A percentile compares a stretch with the other conserved stretches of the same genome.
Conservation (phyloP, 2,888 invertebrate species). For the Pterostichus niger region DNA sequence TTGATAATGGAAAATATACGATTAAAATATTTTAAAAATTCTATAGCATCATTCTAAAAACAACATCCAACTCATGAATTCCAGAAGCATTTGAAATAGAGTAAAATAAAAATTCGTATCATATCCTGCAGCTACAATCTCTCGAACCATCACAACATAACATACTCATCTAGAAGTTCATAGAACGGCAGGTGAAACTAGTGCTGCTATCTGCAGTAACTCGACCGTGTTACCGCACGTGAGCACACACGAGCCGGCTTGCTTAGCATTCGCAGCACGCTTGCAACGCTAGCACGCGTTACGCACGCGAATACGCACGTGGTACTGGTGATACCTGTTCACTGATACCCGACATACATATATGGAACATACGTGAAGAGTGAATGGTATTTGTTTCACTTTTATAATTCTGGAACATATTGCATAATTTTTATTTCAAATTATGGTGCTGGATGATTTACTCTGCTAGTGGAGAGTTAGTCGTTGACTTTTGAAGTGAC, state of each 20-base stretch:
- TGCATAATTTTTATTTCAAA: background rate
- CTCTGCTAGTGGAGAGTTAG: too few species aligned
- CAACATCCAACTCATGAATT: background rate
- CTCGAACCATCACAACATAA: background rate
- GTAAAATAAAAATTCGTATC: constrained; percentile 35
- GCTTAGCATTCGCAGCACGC: constrained; percentile 15
- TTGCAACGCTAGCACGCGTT: constrained; percentile 9
- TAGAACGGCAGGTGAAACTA: constrained; percentile 43
- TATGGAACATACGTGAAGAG: constrained; percentile 13
- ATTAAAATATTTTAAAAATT: too few species aligned
- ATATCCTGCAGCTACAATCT: constrained; percentile 24
- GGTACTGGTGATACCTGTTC: constrained; percentile 14
- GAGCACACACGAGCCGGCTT: constrained; percentile 45
- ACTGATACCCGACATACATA: constrained; percentile 14
- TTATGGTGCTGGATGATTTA: background rate
- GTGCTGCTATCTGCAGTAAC: background rate
- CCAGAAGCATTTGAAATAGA: constrained; percentile 24
- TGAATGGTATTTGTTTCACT: background rate
- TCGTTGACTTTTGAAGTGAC: too few species aligned
- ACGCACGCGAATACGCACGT: constrained; percentile 46
- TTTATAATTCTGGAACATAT: background rate
- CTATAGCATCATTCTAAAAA: background rate
- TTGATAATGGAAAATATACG: too few species aligned
- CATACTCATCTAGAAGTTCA: constrained; percentile 19
- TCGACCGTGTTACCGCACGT: constrained; percentile 42